Percentiles rank a stretch among this genome's conserved stretches.
Conservation (phyloP, 2,113 vertebrate genomes). For the Malurus cyaneus region DNA sequence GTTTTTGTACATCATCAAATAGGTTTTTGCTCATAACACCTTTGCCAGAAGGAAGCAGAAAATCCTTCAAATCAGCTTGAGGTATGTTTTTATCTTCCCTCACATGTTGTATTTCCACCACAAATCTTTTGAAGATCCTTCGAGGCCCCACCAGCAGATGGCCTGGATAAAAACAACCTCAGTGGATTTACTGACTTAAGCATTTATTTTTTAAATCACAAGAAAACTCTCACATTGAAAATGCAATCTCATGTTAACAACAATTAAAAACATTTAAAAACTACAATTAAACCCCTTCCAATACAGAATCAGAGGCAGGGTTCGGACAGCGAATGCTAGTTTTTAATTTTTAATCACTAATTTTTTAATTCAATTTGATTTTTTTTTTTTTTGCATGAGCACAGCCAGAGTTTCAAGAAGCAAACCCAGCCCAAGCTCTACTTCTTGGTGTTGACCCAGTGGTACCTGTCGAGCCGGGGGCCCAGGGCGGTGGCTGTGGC, state of each 20-base stretch:
- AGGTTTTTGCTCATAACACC: background rate
- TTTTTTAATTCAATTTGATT: too few relatives aligned
- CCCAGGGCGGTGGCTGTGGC: slow-evolving; percentile 68
- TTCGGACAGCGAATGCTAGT: background rate
- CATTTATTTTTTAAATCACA: slow-evolving; percentile 56
- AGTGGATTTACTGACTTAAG: slow-evolving; percentile 42
- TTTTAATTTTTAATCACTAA: background rate
- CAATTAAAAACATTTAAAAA: slow-evolving; percentile 33
- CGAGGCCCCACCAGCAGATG: background rate
- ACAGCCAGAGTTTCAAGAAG: background rate
- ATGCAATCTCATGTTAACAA: background rate
- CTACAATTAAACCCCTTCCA: background rate
- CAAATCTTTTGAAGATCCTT: background rate
- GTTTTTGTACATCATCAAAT: background rate
- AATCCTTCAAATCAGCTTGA: background rate
- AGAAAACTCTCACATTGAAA: background rate
- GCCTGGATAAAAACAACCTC: background rate
- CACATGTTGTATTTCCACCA: background rate
- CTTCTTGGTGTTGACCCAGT: slow-evolving; percentile 88
- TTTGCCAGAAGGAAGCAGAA: background rate
- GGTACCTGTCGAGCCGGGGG: slow-evolving; percentile 86
- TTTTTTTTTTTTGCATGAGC: too few relatives aligned
- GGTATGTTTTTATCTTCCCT: background rate
- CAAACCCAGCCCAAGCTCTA: background rate
- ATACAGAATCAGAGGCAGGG: background rate